phyloP scores from a whole-genome alignment of 2,113 vertebrate species.

The Asarcornis scutulata region DNA sequence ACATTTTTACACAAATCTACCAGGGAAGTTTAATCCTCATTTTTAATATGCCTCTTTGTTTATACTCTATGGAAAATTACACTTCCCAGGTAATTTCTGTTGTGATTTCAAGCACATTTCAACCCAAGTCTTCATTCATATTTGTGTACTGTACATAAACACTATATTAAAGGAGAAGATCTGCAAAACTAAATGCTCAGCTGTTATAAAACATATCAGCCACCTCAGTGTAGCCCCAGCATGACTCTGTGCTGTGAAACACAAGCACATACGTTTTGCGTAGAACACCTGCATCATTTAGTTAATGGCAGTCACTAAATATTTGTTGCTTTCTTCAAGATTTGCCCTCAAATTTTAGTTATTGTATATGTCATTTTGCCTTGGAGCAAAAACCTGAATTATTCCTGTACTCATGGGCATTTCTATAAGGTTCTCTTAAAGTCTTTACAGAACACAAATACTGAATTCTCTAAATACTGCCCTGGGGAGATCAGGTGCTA shows the following conservation, averaged over 20 bases:
- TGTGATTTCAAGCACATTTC: not conserved
- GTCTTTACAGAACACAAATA: not conserved
- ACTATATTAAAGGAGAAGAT: not conserved
- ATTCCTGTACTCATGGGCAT: not conserved
- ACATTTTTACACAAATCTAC: not conserved
- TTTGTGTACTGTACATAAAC: not conserved
- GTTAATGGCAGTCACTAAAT: not conserved
- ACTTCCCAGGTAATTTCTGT: not conserved
- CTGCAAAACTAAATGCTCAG: not conserved
- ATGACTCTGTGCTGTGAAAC: not conserved
- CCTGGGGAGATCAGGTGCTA: not conserved
- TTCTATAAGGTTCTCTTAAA: not conserved
- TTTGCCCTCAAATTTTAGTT: not conserved
- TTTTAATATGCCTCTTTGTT: not conserved
- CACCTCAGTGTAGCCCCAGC: fast-evolving
- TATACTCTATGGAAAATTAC: not conserved
- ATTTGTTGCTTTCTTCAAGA: not conserved
- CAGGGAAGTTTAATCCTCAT: not conserved
- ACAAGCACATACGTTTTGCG: not conserved
- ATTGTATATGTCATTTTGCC: not conserved
- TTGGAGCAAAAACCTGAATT: not conserved
- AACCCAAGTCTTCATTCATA: not conserved
- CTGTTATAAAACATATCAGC: not conserved
- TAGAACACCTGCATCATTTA: not conserved
- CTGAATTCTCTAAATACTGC: not conserved